phyloP scores from a whole-genome alignment of 2,797 vertebrate species.

The Catamblyrhynchus diadema region DNA sequence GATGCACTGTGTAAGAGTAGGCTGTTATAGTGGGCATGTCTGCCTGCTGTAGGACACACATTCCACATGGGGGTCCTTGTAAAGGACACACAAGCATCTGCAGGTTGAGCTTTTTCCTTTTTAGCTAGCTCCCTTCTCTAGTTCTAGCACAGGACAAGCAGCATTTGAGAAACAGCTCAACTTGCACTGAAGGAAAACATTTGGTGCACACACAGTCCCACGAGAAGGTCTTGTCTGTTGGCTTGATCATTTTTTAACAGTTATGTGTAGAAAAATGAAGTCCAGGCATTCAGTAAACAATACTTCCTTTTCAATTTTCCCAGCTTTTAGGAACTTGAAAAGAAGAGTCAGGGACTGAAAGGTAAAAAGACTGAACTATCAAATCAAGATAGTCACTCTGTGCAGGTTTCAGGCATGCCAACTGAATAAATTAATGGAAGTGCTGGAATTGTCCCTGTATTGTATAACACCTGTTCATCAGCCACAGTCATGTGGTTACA shows the following conservation, averaged over 20 bases:
- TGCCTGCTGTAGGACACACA: not conserved
- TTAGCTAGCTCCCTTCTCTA: constrained; percentile 34
- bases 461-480: constrained; percentile 14
- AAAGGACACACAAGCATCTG: not conserved
- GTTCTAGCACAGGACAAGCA: constrained; percentile 32
- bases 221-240: not conserved
- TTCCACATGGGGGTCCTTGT: not conserved
- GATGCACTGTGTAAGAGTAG: accelerated
- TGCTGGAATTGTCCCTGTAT: not conserved
- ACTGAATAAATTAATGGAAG: not conserved
- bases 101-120: not conserved
- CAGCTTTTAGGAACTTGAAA: not conserved
- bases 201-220: not conserved
- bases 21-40: not conserved
- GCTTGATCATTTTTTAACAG: constrained; percentile 1
- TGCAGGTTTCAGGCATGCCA: not conserved
- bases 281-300: not conserved
- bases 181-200: constrained; percentile 21
- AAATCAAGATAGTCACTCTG: not conserved
- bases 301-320: not conserved
- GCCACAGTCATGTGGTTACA: not conserved
- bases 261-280: not conserved
- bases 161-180: not conserved
- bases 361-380: not conserved
- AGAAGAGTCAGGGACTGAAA: not conserved